Evolutionary conservation across 2,888 invertebrate genomes (phyloP).

Genomic region (Pristionchus entomophagus): DNA sequence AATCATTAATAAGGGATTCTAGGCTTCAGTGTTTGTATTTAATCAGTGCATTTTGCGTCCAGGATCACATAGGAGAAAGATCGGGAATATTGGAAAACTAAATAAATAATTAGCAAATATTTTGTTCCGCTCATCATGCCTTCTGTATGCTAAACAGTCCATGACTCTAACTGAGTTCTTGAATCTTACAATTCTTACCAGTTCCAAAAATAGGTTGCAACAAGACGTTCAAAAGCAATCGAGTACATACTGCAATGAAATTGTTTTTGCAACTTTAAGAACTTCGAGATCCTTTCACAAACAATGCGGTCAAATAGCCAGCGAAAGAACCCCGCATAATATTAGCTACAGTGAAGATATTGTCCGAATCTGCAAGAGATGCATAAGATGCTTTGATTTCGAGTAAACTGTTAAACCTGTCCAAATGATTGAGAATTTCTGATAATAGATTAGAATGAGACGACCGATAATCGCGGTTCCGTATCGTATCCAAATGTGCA

Average conservation of each 20-base stretch:
- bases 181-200: neutral
- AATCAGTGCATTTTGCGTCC: too few species aligned
- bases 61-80: too few species aligned
- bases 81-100: too few species aligned
- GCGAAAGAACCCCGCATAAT: neutral
- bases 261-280: neutral
- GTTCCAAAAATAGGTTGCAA: neutral
- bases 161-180: too few species aligned
- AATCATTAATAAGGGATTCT: too few species aligned
- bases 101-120: too few species aligned
- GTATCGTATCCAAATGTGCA: neutral
- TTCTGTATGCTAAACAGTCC: too few species aligned
- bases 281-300: neutral
- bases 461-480: neutral
- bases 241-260: neutral
- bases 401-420: neutral
- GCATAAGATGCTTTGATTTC: neutral
- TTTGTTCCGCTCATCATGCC: too few species aligned
- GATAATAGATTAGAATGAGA: constrained; percentile 2
- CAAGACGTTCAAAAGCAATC: neutral
- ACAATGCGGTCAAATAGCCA: neutral
- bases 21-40: too few species aligned
- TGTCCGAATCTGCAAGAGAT: neutral
- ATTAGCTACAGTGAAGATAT: neutral
- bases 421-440: neutral